These are phyloP conservation scores for Trypoxylon attenuatum DNA, from an alignment of 2,888 invertebrate genomes.

Conservation along the genomic window DNA sequence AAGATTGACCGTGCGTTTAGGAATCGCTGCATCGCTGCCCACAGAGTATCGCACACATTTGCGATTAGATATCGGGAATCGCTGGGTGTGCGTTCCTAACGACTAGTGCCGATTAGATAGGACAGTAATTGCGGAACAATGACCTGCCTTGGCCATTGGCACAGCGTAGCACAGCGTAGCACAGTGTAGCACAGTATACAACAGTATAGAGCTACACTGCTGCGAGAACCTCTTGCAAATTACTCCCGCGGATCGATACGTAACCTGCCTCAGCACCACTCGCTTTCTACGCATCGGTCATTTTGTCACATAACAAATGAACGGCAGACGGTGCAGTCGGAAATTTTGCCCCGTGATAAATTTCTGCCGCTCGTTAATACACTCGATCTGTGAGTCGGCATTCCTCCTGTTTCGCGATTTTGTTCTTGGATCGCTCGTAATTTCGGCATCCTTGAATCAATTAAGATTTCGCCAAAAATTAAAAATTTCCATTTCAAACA, in stretches of 20 bases:
- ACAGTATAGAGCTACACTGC: constrained; percentile 24
- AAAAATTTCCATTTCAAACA: too few species aligned
- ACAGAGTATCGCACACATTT: constrained; percentile 34
- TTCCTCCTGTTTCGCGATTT: background rate
- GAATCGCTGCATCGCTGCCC: constrained; percentile 36
- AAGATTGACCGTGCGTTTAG: too few species aligned
- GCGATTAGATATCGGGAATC: constrained; percentile 57
- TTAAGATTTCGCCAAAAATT: too few species aligned
- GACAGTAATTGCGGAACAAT: constrained; percentile 61
- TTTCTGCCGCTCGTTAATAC: background rate
- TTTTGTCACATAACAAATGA: background rate
- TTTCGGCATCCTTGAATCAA: too few species aligned
- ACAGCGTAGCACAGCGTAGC: constrained; percentile 11
- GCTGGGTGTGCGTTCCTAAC: constrained; percentile 47
- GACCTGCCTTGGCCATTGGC: constrained; percentile 55
- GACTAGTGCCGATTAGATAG: constrained; percentile 58
- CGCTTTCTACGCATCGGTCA: background rate
- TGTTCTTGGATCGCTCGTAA: too few species aligned
- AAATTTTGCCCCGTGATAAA: background rate
- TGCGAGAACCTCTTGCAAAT: constrained; percentile 38
- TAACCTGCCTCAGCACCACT: background rate
- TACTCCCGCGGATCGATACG: constrained; percentile 42
- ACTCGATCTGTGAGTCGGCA: background rate
- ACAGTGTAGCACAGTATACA: background rate
- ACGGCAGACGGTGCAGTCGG: background rate